Conservation (phyloP, 2,888 invertebrate genomes). For the Phyto melanocephala region DNA sequence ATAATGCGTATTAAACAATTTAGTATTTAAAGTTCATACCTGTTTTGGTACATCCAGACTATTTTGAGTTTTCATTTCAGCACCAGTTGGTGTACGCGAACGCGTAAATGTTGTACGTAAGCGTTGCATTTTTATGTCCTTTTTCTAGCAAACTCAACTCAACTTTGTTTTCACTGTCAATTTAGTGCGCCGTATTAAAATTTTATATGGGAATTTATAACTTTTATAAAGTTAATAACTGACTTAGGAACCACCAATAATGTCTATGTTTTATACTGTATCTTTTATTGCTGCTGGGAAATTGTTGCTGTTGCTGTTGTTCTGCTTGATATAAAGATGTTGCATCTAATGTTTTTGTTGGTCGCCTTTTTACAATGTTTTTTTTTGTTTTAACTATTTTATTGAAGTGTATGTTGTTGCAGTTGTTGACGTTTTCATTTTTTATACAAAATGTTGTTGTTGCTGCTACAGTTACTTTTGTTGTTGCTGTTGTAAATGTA, state of each 20-base stretch:
- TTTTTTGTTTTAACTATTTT: slow-evolving; percentile 26
- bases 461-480: slow-evolving; percentile 20
- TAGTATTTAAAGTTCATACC: slow-evolving; percentile 75
- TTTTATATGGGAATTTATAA: not conserved
- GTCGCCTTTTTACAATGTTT: slow-evolving; percentile 4
- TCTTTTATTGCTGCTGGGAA: slow-evolving; percentile 32
- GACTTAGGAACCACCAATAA: not conserved
- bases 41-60: slow-evolving; percentile 94
- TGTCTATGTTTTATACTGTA: not conserved
- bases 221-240: not conserved
- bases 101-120: slow-evolving; percentile 92
- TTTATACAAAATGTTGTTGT: not conserved
- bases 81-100: slow-evolving; percentile 92
- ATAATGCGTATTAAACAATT: not conserved
- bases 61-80: slow-evolving; percentile 94
- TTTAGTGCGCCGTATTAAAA: not conserved
- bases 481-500: slow-evolving; percentile 12
- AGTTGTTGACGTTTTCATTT: not conserved
- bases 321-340: not conserved
- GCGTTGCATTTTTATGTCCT: slow-evolving; percentile 75
- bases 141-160: not conserved
- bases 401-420: not conserved
- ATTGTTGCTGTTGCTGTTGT: not conserved
- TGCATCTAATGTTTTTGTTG: not conserved
- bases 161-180: too few relatives aligned